phyloP scores from a whole-genome alignment of 1,140 invertebrate genomes.

The Drosophila hydei region DNA sequence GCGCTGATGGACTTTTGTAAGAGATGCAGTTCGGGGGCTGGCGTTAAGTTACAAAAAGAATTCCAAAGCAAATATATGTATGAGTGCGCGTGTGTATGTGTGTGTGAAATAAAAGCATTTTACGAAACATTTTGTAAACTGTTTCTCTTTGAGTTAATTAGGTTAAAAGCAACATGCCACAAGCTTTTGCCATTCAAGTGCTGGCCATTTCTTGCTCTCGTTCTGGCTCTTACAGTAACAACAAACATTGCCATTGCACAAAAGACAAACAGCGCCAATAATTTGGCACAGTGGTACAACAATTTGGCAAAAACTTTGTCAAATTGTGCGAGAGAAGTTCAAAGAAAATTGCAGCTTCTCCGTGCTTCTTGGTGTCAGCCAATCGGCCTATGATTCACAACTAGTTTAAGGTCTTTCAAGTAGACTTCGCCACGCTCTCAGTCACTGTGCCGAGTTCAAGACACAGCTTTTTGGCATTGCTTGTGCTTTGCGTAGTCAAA shows the following conservation, averaged over 20 bases:
- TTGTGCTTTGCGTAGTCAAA: conserved; percentile 22
- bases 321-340: no score
- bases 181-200: conserved; percentile 23
- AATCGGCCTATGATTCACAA: no score
- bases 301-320: neutral
- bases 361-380: no score
- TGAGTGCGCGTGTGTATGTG: neutral
- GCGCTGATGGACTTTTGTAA: neutral
- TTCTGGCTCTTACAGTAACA: neutral
- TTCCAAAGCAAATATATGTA: neutral
- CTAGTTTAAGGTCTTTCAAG: no score
- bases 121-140: conserved; percentile 35
- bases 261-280: conserved; percentile 45
- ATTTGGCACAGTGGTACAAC: conserved; percentile 8
- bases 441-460: conserved; percentile 15
- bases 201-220: neutral
- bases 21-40: neutral
- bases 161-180: conserved; percentile 47
- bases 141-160: conserved; percentile 50
- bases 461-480: no score
- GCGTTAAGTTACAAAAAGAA: neutral
- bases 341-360: no score
- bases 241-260: conserved; percentile 38
- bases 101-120: conserved; percentile 20
- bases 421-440: neutral